phyloP scores from a whole-genome alignment of 2,888 invertebrate genomes.

The Electrophaes corylata region DNA sequence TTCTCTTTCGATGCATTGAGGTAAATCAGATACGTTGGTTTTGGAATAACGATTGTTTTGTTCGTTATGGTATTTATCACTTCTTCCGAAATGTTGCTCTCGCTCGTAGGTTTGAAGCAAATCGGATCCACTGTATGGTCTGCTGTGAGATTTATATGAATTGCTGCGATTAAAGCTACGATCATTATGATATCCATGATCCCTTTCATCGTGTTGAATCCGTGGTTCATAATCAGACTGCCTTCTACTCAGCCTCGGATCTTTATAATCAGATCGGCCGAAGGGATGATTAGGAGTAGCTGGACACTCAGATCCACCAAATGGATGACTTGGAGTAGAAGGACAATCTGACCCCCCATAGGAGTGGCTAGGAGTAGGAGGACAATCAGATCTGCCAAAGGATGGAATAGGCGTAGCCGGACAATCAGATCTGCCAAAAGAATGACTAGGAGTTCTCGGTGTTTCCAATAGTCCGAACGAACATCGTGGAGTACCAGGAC shows the following conservation, averaged over 20 bases:
- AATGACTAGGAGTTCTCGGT: conserved; percentile 55
- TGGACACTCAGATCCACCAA: conserved; percentile 46
- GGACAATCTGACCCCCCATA: conserved; percentile 47
- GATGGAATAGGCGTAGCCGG: conserved; percentile 59
- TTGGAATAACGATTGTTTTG: conserved; percentile 17
- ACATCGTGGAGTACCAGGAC: conserved; percentile 53
- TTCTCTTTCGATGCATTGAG: conserved; percentile 21
- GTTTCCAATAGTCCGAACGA: conserved; percentile 55
- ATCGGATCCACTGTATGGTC: conserved; percentile 44
- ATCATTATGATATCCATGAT: conserved; percentile 54
- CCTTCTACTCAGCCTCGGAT: conserved; percentile 64
- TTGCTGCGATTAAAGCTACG: conserved; percentile 39
- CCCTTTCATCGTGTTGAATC: conserved; percentile 51
- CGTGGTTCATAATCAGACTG: conserved; percentile 54
- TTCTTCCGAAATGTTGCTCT: conserved; percentile 50
- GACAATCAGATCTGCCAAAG: conserved; percentile 55
- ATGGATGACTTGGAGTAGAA: conserved; percentile 51
- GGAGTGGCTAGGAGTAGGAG: conserved; percentile 48
- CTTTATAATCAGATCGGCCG: conserved; percentile 50
- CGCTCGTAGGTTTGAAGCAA: conserved; percentile 46
- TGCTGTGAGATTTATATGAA: conserved; percentile 46
- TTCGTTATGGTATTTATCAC: conserved; percentile 42
- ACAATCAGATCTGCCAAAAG: conserved; percentile 58
- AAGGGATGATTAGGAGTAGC: conserved; percentile 44
- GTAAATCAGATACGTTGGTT: conserved; percentile 7